Base-by-base conservation (phyloP, 2,113 vertebrate species). In the Athene cunicularia region DNA sequence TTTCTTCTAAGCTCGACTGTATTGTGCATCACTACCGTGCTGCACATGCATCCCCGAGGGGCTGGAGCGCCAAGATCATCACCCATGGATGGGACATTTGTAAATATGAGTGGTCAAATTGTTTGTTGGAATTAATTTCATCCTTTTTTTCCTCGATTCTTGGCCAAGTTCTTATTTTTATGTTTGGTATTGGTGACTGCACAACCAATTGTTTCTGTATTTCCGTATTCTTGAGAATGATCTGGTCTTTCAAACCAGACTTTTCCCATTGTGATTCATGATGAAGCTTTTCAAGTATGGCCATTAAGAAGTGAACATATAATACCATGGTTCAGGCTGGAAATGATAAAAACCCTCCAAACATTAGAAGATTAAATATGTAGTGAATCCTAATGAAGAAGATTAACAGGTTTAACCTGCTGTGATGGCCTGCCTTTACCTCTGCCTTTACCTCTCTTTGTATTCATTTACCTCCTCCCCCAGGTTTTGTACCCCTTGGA, bases 371-470 rank as follows among this genome's bases (percentile, higher is more conserved):
- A 88, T 82, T 56, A 94, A 87, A 77, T 90, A 62, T 62, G 81
- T 28, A 60, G 70, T 90, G 86, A 72, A 80, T 95, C 66, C 49
- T 87, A 82, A 95, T 90, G 93, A 95, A 89, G 95, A 82, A 80
- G 94, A 87, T 87, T 12, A 95, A 95, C 95, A 93, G 91, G 93
- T 95, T 93, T 96, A 89, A 85, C 94, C 87, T 97, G 94, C 86
- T 95, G 58, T 22, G 7, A 9, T 91, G 70, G 66, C 89, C 64
- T 89, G 68, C 62, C 73, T 90, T 94, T 91, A 67, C 84, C 47
- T 96, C 72, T 93, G 68, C 62, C 73, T 90, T 94, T 91, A 67
- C 84, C 47, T 96, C 72, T 93, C 66, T 90, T 81, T 5, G 0
- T 64, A 64, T 7, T 39, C 55, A 35, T 80, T 90, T 72, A 41